Conservation (phyloP, 2,113 vertebrate species). For the Uria aalge region DNA sequence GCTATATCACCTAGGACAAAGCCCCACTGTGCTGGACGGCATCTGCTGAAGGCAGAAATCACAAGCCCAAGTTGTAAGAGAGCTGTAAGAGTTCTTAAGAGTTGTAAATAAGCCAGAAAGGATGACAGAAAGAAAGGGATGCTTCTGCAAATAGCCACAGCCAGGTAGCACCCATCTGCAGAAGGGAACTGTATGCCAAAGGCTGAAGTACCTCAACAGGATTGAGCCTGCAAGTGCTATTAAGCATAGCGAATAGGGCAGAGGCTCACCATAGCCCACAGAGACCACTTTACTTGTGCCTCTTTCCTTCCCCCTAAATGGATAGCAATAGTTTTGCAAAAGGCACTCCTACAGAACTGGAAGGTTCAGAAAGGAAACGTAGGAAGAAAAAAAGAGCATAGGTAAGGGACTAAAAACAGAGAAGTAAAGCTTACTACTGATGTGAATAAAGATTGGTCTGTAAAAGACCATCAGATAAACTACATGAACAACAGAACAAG, state of each 20-base stretch:
- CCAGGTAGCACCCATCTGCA: not conserved
- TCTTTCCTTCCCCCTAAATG: not conserved
- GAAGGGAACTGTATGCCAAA: not conserved
- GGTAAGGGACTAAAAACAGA: not conserved
- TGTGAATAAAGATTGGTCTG: not conserved
- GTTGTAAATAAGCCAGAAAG: not conserved
- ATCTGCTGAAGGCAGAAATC: not conserved
- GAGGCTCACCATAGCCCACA: not conserved
- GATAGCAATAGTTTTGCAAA: not conserved
- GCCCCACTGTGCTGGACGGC: not conserved
- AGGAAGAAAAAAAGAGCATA: not conserved
- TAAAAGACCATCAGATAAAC: not conserved
- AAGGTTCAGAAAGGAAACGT: not conserved
- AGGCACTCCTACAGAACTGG: not conserved
- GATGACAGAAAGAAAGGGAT: not conserved
- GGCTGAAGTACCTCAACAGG: not conserved
- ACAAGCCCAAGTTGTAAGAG: not conserved
- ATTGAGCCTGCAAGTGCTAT: not conserved
- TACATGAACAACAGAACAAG: not conserved
- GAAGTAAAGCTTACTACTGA: not conserved
- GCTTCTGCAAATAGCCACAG: not conserved
- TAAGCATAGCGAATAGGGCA: not conserved
- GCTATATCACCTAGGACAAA: not conserved
- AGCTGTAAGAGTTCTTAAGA: not conserved
- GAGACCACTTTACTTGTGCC: not conserved